Evolutionary conservation across 1,140 invertebrate species (phyloP).

Genomic region (Ceratina australensis): DNA sequence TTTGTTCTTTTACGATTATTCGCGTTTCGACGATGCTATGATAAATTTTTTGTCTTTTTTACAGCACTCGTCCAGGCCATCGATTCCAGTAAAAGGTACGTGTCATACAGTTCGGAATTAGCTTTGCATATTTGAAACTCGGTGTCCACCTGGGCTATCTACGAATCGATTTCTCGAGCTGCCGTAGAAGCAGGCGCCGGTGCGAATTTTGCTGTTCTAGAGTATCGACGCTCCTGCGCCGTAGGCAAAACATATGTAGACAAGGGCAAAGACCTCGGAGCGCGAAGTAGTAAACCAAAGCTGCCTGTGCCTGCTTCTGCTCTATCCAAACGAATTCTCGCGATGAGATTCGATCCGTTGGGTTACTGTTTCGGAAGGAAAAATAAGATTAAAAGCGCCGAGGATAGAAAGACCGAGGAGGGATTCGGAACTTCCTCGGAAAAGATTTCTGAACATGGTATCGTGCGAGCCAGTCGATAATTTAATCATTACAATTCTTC

Average conservation of each 20-base stretch:
- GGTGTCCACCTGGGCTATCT: neutral
- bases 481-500: no score
- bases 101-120: neutral
- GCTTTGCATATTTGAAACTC: no score
- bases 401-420: conserved; percentile 16
- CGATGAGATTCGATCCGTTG: conserved; percentile 72
- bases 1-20: neutral
- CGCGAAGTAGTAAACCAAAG: conserved; percentile 51
- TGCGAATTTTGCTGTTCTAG: conserved; percentile 24
- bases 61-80: conserved; percentile 76
- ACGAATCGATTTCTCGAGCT: conserved; percentile 26
- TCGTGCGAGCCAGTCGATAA: no score
- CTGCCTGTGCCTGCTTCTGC: neutral
- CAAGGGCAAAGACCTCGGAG: conserved; percentile 78
- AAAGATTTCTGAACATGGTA: conserved; percentile 20
- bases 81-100: conserved; percentile 78
- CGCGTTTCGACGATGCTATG: neutral
- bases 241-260: conserved; percentile 59
- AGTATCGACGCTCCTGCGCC: conserved; percentile 76
- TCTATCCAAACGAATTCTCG: neutral
- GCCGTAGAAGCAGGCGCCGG: neutral
- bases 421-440: conserved; percentile 2
- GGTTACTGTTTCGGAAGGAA: conserved; percentile 69
- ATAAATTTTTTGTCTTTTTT: conserved; percentile 58
- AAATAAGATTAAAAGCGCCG: conserved; percentile 68